Conservation (phyloP, 1,140 invertebrate genomes). For the Prorops nasuta region DNA sequence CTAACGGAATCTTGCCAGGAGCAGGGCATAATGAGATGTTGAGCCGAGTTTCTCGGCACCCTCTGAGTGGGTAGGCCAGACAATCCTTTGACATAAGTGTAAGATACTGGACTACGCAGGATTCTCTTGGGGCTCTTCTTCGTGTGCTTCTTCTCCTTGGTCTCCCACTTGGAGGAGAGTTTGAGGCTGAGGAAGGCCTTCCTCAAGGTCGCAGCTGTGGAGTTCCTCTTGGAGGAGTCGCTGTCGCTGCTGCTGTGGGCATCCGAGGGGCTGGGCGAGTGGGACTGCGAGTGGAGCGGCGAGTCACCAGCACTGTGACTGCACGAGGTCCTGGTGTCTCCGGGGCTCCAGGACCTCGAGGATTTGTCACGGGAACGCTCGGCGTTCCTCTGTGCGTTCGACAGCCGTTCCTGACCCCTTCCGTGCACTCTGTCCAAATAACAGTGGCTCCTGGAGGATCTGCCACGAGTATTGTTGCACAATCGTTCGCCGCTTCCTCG, state of each 20-base stretch:
- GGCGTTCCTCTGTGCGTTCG: constrained; percentile 21
- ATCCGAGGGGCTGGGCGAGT: constrained; percentile 43
- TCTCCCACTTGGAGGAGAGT: constrained; percentile 59
- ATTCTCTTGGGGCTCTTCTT: constrained; percentile 68
- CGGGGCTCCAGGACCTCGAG: constrained; percentile 44
- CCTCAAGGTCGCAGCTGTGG: constrained; percentile 66
- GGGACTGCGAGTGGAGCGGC: constrained; percentile 24
- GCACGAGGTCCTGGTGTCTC: constrained; percentile 20
- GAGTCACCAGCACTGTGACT: constrained; percentile 11
- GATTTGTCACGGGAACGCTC: constrained; percentile 31
- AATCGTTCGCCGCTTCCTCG: constrained; percentile 36
- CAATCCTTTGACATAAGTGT: constrained; percentile 75
- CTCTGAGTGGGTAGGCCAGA: constrained; percentile 77
- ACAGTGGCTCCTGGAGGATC: constrained; percentile 24
- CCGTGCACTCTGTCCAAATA: constrained; percentile 32
- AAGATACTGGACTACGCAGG: constrained; percentile 70
- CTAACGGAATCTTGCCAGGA: constrained; percentile 34
- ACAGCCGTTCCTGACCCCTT: constrained; percentile 34
- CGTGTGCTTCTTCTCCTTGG: constrained; percentile 38
- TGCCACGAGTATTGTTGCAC: constrained; percentile 17
- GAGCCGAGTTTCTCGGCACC: constrained; percentile 61
- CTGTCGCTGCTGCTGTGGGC: constrained; percentile 52
- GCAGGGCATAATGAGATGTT: constrained; percentile 27
- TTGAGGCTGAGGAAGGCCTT: constrained; percentile 68
- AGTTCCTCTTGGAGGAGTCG: constrained; percentile 59